Conservation (phyloP, 2,888 invertebrate species). For the Spisula subtruncata region DNA sequence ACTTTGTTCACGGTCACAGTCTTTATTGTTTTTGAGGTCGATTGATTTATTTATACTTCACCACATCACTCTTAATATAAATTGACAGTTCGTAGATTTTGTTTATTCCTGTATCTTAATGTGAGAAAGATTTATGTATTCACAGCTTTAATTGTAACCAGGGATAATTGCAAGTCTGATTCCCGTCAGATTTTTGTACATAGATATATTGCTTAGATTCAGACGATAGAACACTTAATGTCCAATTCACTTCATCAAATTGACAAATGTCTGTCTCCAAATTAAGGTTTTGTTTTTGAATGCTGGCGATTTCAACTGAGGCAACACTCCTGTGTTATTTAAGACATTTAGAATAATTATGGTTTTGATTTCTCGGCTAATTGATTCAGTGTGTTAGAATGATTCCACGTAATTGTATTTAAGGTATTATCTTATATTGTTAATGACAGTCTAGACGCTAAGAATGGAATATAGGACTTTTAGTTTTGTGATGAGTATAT, state of each 20-base stretch:
- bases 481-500: not conserved
- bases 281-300: not conserved
- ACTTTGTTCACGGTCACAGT: no score
- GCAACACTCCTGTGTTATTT: not conserved
- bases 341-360: not conserved
- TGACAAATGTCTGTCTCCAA: not conserved
- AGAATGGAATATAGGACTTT: not conserved
- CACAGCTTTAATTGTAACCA: not conserved
- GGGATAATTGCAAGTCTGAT: not conserved
- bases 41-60: no score
- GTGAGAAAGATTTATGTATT: constrained; percentile 6
- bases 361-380: not conserved
- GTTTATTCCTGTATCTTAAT: not conserved
- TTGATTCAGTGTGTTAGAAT: not conserved
- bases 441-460: not conserved
- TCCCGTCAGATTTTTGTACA: constrained; percentile 1
- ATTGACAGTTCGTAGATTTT: not conserved
- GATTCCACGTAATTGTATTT: not conserved
- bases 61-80: no score
- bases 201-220: constrained; percentile 7
- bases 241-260: not conserved
- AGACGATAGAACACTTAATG: not conserved
- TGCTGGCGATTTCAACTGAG: not conserved
- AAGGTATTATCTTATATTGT: not conserved
- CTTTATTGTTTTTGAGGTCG: no score